Conservation (phyloP, 2,888 invertebrate genomes). For the Coenonympha glycerion region DNA sequence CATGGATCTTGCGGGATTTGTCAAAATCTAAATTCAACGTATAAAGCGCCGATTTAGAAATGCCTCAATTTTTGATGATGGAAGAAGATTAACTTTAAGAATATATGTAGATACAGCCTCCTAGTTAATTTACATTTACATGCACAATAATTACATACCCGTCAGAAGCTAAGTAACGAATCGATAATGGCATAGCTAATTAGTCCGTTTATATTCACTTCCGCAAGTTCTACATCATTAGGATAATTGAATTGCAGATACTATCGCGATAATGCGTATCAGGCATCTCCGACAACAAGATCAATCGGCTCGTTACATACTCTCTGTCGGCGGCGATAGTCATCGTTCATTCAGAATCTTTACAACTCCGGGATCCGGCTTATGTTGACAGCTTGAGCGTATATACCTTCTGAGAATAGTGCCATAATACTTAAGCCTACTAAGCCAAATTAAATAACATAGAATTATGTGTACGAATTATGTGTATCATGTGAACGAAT, state of each 20-base stretch:
- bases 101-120: too few relatives aligned
- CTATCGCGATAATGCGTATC: constrained; percentile 59
- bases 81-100: too few relatives aligned
- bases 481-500: too few relatives aligned
- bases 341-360: constrained; percentile 28
- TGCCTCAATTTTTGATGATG: too few relatives aligned
- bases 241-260: constrained; percentile 62
- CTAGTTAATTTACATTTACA: too few relatives aligned
- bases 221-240: constrained; percentile 42
- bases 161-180: too few relatives aligned
- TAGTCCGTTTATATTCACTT: constrained; percentile 6
- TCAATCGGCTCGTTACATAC: constrained; percentile 59
- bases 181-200: background rate
- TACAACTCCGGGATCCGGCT: constrained; percentile 21
- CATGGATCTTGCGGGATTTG: too few relatives aligned
- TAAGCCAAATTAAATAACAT: background rate
- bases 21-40: too few relatives aligned
- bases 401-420: too few relatives aligned
- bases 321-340: constrained; percentile 31
- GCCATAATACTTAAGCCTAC: background rate
- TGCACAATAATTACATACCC: too few relatives aligned
- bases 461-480: too few relatives aligned
- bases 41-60: too few relatives aligned
- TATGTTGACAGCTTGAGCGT: constrained; percentile 10
- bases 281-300: constrained; percentile 55